Percentiles rank a stretch among this genome's conserved stretches.
Conservation (phyloP, 2,888 invertebrate species). For the Drosophila yooni region DNA sequence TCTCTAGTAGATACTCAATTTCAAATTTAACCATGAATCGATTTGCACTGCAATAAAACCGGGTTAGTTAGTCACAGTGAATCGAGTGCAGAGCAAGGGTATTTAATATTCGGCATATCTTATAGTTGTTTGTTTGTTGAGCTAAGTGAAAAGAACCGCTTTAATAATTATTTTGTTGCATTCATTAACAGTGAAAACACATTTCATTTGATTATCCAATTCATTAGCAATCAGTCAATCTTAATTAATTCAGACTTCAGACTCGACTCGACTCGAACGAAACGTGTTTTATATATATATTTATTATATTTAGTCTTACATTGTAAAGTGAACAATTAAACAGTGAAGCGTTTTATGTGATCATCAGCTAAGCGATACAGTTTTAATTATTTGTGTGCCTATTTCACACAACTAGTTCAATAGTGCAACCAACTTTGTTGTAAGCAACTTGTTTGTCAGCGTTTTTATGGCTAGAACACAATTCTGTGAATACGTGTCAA, state of each 20-base stretch:
- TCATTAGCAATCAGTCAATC: background rate
- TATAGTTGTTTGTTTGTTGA: too few species aligned
- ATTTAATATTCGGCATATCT: background rate
- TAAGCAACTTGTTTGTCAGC: constrained; percentile 14
- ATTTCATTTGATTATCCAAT: constrained; percentile 1
- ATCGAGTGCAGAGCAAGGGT: background rate
- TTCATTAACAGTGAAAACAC: background rate
- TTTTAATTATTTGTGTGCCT: background rate
- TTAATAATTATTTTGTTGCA: background rate
- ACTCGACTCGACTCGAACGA: background rate
- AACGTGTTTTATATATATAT: background rate
- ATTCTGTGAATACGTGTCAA: constrained; percentile 46
- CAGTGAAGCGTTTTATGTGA: too few species aligned
- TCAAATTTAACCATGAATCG: background rate
- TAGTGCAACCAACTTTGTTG: constrained; percentile 7
- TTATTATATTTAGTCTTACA: background rate
- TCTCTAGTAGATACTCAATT: background rate
- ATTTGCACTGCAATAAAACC: background rate
- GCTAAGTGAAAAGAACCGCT: background rate
- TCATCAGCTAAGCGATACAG: background rate
- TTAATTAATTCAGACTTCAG: background rate
- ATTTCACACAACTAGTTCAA: constrained; percentile 9
- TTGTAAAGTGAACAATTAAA: background rate
- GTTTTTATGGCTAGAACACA: constrained; percentile 8
- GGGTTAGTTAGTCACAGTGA: background rate